Base-by-base conservation (phyloP, 2,113 vertebrate species). In the Osmerus eperlanus region DNA sequence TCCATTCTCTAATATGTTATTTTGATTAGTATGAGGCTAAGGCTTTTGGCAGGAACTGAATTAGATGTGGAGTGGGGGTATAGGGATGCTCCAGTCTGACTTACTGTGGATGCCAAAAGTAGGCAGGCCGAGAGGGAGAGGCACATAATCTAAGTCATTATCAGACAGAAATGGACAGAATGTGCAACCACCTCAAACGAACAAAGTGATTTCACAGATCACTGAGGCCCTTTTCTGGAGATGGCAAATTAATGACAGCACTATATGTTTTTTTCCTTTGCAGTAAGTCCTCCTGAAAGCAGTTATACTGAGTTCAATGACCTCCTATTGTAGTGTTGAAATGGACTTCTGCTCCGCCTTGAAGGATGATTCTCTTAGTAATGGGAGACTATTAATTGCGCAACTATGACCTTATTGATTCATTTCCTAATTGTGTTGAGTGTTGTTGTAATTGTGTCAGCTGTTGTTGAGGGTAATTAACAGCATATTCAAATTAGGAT, bases 181-280 rank as follows among this genome's bases (percentile, higher is more conserved):
- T 90, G 89, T 89, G 89, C 91, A 89, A 91, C 87, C 87, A 83
- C 87, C 90, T 91, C 88, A 85, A 88, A 92, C 86, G 90, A 90
- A 91, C 90, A 92, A 92, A 92, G 89, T 92, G 91, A 92, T 92
- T 92, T 92, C 91, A 92, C 91, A 92, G 91, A 90, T 91, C 91
- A 85, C 84, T 92, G 91, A 88, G 89, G 89, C 89, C 90, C 88
- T 92, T 92, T 92, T 90, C 86, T 87, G 81, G 86, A 86, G 89
- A 92, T 91, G 89, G 90, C 88, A 91, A 92, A 91, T 91, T 88
- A 92, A 92, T 91, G 91, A 85, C 78, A 62, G 75, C 71, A 73
- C 89, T 88, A 89, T 90, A 84, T 90, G 79, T 84, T 82, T 74
- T 78, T 84, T 88, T 81, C 78, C 78, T 51, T 60, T 71, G 75